Evolutionary conservation across 2,888 invertebrate species (phyloP).

Genomic region (Diarsia rubi): DNA sequence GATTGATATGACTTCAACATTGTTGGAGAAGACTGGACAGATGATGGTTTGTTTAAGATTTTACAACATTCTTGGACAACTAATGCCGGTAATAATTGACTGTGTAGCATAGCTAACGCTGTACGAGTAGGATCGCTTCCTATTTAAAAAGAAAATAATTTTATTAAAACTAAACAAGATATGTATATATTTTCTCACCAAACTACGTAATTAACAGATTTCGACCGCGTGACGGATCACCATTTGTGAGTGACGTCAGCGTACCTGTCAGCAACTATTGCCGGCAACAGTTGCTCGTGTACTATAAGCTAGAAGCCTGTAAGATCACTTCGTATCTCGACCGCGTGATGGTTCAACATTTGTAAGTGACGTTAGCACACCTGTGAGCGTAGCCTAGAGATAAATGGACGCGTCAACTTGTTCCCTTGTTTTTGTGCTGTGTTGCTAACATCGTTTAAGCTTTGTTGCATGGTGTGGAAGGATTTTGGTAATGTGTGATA

Average conservation of each 20-base stretch:
- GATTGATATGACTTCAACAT: background rate
- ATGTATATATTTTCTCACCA: too few species aligned
- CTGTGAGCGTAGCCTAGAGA: constrained; percentile 65
- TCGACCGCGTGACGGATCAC: constrained; percentile 60
- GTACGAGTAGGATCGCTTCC: constrained; percentile 40
- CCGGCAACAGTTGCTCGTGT: background rate
- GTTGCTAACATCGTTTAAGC: constrained; percentile 31
- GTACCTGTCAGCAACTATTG: constrained; percentile 60
- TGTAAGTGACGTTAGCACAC: constrained; percentile 65
- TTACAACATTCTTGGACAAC: background rate
- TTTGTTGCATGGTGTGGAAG: constrained; percentile 30
- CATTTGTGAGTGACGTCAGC: constrained; percentile 65
- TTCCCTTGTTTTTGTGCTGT: constrained; percentile 58
- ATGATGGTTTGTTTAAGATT: background rate
- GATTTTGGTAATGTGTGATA: background rate
- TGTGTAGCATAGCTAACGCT: background rate
- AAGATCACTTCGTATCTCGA: constrained; percentile 47
- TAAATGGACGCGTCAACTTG: constrained; percentile 59
- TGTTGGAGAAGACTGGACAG: background rate
- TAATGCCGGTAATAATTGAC: background rate
- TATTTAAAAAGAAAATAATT: too few species aligned
- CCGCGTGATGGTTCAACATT: constrained; percentile 67
- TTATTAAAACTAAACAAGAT: too few species aligned
- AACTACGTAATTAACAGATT: too few species aligned
- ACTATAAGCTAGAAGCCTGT: background rate